Percentiles rank a stretch among this genome's conserved stretches.
Evolutionary conservation across 2,113 vertebrate species (phyloP).

Genomic region (Oreochromis tanganicae): DNA sequence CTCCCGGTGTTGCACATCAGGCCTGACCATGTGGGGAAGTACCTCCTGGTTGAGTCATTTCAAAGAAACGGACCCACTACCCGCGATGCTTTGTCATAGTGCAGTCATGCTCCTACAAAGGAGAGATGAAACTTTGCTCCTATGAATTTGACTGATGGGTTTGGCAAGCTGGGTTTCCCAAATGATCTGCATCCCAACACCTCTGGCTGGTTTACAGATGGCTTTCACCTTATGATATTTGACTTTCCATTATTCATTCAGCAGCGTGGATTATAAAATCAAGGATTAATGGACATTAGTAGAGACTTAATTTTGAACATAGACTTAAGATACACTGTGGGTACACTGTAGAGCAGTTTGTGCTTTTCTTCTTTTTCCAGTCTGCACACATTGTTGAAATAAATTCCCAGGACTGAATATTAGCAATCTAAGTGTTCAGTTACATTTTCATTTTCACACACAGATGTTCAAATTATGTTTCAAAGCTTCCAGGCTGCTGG

Average conservation of each 20-base stretch:
- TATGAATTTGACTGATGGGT: neutral
- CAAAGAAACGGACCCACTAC: constrained; percentile 33
- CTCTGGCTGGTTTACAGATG: neutral
- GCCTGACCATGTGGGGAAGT: constrained; percentile 33
- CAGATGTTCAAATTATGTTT: neutral
- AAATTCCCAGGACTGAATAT: neutral
- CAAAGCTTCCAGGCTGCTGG: neutral
- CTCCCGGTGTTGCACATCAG: constrained; percentile 22
- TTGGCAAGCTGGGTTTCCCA: neutral
- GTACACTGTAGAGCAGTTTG: neutral
- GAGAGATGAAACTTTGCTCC: neutral
- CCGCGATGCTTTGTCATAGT: constrained; percentile 55
- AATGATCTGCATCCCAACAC: neutral
- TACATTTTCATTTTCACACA: neutral
- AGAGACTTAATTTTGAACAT: neutral
- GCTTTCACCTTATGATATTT: neutral
- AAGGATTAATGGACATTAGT: neutral
- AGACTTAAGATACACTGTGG: neutral
- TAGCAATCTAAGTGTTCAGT: neutral
- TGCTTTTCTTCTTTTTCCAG: neutral
- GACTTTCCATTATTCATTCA: neutral
- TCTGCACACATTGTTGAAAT: neutral
- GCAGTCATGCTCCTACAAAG: constrained; percentile 33
- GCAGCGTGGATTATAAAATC: neutral
- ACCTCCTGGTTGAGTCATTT: constrained; percentile 59